Base-by-base conservation (phyloP, 2,113 vertebrate genomes). In the Misgurnus mizolepis region DNA sequence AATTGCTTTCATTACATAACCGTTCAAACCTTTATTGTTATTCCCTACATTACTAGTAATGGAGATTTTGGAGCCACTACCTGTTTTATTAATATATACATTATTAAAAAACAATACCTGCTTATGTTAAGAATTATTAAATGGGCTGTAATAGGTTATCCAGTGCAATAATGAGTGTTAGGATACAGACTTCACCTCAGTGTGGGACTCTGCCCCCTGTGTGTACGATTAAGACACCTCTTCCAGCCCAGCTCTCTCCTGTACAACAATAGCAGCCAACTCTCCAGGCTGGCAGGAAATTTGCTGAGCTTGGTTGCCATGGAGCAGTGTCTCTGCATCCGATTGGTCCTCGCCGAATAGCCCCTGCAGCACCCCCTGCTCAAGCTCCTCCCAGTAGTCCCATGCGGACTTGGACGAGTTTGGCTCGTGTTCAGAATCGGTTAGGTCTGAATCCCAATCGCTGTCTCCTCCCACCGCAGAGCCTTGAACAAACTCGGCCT, bases 401-500 rank as follows among this genome's bases (percentile, higher is more conserved):
- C 93, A 93, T 67, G 60, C 85, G 0, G 86, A 83, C 50, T 91
- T 85, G 88, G 70, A 14, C 75, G 12, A 64, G 82, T 5, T 78
- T 27, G 4, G 88, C 76, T 85, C 89, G 1, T 86, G 88, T 76
- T 92, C 91, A 0, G 90, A 91, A 75, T 93, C 92, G 0, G 92
- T 91, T 45, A 88, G 80, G 78, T 94, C 93, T 0, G 93, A 93
- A 78, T 94, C 93, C 92, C 92, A 93, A 84, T 94, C 92, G 2
- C 92, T 93, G 85, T 94, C 93, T 15, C 92, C 92, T n/a, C 92
- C 92, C 1, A 89, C 89, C 15, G 91, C 85, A 0, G 91, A 92
- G 27, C 78, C 84, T 82, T 79, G 87, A 82, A 74, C 91, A 62
- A 91, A 80, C 8, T 93, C 93, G 4, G 90, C 92, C 0, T 91